Conservation (phyloP, 2,888 invertebrate genomes). For the Tenthredo distinguenda region DNA sequence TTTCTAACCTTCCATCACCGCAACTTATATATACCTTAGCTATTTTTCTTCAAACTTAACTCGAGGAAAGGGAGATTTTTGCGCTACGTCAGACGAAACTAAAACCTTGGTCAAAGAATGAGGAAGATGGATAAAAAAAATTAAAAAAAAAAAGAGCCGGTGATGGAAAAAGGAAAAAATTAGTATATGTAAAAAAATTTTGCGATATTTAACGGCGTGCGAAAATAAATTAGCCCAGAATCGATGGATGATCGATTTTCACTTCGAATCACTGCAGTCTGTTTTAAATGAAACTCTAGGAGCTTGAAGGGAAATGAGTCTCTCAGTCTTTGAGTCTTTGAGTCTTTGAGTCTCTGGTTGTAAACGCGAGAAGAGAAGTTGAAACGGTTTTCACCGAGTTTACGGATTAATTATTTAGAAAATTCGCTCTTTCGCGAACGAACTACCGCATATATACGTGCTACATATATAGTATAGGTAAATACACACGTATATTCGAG, state of each 20-base stretch:
- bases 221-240: not conserved
- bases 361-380: slow-evolving; percentile 4
- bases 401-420: slow-evolving; percentile 44
- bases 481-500: not conserved
- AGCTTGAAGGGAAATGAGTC: not conserved
- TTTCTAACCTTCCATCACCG: slow-evolving; percentile 40
- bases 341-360: not conserved
- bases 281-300: not conserved
- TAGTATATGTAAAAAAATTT: not conserved
- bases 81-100: not conserved
- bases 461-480: not conserved
- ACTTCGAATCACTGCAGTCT: not conserved
- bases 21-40: slow-evolving; percentile 7
- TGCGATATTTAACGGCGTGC: not conserved
- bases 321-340: not conserved
- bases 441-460: not conserved
- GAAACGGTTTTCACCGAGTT: slow-evolving; percentile 16
- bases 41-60: slow-evolving; percentile 26
- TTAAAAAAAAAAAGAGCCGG: not conserved
- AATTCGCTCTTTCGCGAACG: not conserved
- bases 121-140: not conserved
- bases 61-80: not conserved
- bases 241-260: not conserved
- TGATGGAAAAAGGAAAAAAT: not conserved
- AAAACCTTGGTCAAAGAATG: too few relatives aligned